Conservation (phyloP, 2,888 invertebrate species). For the Amphipyra tragopoginis region DNA sequence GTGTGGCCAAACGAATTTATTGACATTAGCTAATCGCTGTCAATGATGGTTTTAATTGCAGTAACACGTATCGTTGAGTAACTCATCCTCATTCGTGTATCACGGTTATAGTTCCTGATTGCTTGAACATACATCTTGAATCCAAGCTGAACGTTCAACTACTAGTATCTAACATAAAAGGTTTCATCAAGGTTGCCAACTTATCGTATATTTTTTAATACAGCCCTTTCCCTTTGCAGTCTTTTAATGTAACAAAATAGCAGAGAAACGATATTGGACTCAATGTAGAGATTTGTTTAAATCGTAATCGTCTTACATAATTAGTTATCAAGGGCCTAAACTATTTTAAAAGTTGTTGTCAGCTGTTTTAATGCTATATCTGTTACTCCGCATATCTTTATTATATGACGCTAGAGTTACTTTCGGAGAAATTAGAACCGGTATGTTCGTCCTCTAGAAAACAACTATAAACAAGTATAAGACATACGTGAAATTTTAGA, state of each 20-base stretch:
- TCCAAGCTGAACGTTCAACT: neutral
- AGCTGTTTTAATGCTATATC: too few relatives aligned
- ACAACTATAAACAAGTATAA: neutral
- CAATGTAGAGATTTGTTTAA: too few relatives aligned
- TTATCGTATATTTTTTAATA: too few relatives aligned
- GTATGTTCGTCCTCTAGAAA: slow-evolving; percentile 36
- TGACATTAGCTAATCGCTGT: slow-evolving; percentile 37
- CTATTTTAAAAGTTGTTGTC: too few relatives aligned
- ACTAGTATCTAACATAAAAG: neutral
- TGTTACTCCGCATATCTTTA: neutral
- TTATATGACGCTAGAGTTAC: slow-evolving; percentile 17
- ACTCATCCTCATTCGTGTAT: slow-evolving; percentile 7
- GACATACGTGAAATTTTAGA: slow-evolving; percentile 8
- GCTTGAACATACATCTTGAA: neutral
- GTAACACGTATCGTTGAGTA: slow-evolving; percentile 25
- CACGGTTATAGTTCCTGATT: slow-evolving; percentile 5
- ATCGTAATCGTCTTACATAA: too few relatives aligned
- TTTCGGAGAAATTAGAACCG: slow-evolving; percentile 56
- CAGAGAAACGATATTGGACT: too few relatives aligned
- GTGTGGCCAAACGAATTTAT: slow-evolving; percentile 25
- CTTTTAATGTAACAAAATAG: too few relatives aligned
- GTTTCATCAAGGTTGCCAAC: neutral
- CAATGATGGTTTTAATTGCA: slow-evolving; percentile 36
- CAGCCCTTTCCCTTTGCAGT: too few relatives aligned
- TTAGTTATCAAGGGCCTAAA: too few relatives aligned